These are phyloP conservation scores for Stichodactyla helianthus DNA, from an alignment of 64 coral and sea anemone species.

Conservation along the genomic window DNA sequence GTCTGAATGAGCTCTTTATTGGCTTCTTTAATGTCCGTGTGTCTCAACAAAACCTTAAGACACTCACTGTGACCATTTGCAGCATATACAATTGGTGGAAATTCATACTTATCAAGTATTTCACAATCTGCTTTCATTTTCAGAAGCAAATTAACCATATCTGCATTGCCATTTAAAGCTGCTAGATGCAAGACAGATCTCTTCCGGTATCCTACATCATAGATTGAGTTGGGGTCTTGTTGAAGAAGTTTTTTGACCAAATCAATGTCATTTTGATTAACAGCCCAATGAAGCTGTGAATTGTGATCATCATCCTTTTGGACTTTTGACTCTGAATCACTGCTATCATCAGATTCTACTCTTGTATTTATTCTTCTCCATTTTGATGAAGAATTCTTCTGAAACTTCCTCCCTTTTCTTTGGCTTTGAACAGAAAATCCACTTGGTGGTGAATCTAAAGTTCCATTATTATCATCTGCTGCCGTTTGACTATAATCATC, in stretches of 20 bases:
- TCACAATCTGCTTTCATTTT: slow-evolving; percentile 46
- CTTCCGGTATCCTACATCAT: slow-evolving; percentile 54
- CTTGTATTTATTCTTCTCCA: slow-evolving; percentile 65
- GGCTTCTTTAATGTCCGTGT: slow-evolving; percentile 39
- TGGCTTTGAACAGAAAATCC: not conserved
- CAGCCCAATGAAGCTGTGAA: slow-evolving; percentile 25
- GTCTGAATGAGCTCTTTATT: slow-evolving; percentile 45
- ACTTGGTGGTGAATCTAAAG: not conserved
- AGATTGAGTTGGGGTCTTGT: slow-evolving; percentile 40
- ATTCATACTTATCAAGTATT: slow-evolving; percentile 46
- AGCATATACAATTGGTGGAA: slow-evolving; percentile 74
- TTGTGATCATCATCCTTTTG: not conserved
- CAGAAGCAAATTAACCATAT: slow-evolving; percentile 73
- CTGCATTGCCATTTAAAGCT: slow-evolving; percentile 48
- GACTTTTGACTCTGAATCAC: not conserved
- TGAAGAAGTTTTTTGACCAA: slow-evolving; percentile 36
- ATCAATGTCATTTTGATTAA: slow-evolving; percentile 50
- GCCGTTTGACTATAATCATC: slow-evolving; percentile 39
- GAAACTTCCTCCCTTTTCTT: slow-evolving; percentile 21
- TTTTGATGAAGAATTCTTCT: slow-evolving; percentile 20
- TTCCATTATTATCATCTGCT: not conserved
- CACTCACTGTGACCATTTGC: slow-evolving; percentile 71
- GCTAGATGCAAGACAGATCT: slow-evolving; percentile 75
- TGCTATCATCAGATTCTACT: slow-evolving; percentile 65
- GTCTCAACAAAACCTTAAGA: slow-evolving; percentile 40